A percentile compares a stretch with the other conserved stretches of the same genome.
Conservation (phyloP, 2,113 vertebrate species). For the Gavialis gangeticus region DNA sequence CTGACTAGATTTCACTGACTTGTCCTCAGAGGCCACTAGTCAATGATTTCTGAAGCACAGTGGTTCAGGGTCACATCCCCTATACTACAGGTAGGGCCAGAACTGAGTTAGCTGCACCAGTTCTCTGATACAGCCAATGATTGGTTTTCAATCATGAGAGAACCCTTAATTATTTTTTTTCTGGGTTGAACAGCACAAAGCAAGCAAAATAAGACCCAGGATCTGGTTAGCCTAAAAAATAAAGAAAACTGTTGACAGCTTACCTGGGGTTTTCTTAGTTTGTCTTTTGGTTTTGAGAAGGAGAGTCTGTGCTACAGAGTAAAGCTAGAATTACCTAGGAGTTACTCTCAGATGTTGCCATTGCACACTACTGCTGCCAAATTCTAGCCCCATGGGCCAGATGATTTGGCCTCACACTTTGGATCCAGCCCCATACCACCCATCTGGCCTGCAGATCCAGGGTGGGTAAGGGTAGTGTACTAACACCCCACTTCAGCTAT, state of each 20-base stretch:
- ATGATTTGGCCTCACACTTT: too few species aligned
- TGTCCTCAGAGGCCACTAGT: neutral
- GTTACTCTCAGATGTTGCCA: too few species aligned
- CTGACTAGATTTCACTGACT: neutral
- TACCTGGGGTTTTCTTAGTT: neutral
- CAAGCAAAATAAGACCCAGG: neutral
- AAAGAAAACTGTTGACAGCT: neutral
- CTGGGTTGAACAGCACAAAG: neutral
- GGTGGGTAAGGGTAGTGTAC: too few species aligned
- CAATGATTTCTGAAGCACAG: neutral
- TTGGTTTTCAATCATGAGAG: neutral
- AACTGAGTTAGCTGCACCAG: neutral
- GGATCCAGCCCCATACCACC: too few species aligned
- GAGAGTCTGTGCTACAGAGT: neutral
- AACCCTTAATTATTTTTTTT: neutral
- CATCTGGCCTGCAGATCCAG: too few species aligned
- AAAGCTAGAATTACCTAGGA: neutral
- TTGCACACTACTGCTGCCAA: too few species aligned
- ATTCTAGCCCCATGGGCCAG: too few species aligned
- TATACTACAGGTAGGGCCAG: neutral
- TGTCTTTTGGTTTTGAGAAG: neutral
- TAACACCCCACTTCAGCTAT: too few species aligned
- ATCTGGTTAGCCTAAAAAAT: neutral
- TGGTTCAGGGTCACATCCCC: neutral
- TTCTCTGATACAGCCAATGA: neutral